Evolutionary conservation across 2,888 invertebrate genomes (phyloP), one percentile per base, ranked within the genome.

Genomic region (Lasioglossum figueresi): DNA sequence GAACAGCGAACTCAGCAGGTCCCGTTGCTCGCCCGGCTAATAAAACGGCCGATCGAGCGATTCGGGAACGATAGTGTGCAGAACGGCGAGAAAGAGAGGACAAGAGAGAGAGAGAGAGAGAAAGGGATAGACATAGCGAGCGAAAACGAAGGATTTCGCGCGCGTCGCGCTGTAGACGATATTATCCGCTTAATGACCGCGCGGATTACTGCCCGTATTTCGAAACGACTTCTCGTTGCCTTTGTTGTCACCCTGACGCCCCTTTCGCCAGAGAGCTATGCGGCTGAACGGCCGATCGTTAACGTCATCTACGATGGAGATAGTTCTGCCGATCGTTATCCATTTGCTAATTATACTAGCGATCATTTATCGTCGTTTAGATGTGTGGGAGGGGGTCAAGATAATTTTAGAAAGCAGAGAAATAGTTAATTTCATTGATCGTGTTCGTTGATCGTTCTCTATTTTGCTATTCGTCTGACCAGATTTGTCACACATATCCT

Each of bases 181-280:
- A 74, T 83, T 83, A 79, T 48, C 76, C 48, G 76, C 76, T 83
- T 85, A 85, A 85, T 79, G 84, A 74, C 76, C 84, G n/a, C 48
- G 52, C 23, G 83, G 83, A 85, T 85, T 85, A 76, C 79, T n/a
- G 27, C 70, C 27, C 76, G 59, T 79, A 76, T 85, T 45, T 76
- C 73, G 76, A 43, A 83, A 85, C 83, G 76, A 83, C 79, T 79
- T 76, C 34, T 68, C 79, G 45, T 43, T 56, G 43, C 66, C 48
- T 80, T 70, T 43, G 68, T 70, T 59, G 27, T 66, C 27, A 23
- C 37, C 23, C 72, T 52, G 43, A 27, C 48, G n/a, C 34, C 6
- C 66, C 23, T 34, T 27, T 16, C 8, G 14, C 68, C 27, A 16
- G 52, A 52, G 56, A 77, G 34, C 74, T 48, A 40, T 37, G 14